Base-by-base conservation (phyloP, 2,888 invertebrate genomes). In the Spisula subtruncata region DNA sequence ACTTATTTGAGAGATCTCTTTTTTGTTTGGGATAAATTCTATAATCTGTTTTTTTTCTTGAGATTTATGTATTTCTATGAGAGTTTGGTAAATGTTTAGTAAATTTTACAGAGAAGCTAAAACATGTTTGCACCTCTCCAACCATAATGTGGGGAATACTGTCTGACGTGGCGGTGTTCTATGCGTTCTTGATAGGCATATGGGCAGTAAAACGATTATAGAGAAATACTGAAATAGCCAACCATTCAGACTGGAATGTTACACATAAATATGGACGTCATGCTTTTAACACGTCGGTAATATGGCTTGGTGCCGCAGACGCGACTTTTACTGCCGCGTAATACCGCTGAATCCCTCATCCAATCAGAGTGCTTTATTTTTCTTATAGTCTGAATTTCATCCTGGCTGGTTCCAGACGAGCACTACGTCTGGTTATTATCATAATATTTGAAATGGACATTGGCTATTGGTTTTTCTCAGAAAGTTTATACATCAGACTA, bases 171-270 rank as follows among this genome's bases (percentile, higher is more conserved):
- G 16, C 32, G 18, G 75, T 35, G 29, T 35, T 29, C 75, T 75
- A 32, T 35, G 32, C 16, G 18, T 75, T 35, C 35, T 35, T 75
- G 35, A 32, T 5, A 25, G 35, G 75, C 75, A 32, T 75, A 75
- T 32, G 75, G 75, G 75, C 75, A 75, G 35, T 75, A 75, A 75
- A 75, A 14, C 32, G 32, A 75, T 75, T 75, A 75, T 75, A 35
- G 32, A 32, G 75, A 29, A 71, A 5, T 71, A 71, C 14, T 32
- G 29, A n/a, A n/a, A n/a, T 71, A 29, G 29, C 32, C 32, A 75
- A 75, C 32, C 35, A 16, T 29, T 75, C 35, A 6, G 60, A 60
- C 60, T 6, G 60, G 25, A 60, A 60, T 75, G 35, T 1, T 75
- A 35, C 35, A 75, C 75, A 32, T 75, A 75, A 75, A 35, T 75